Percentiles rank a stretch among this genome's conserved stretches.
Conservation (phyloP, 2,113 vertebrate species). For the Esox niger region DNA sequence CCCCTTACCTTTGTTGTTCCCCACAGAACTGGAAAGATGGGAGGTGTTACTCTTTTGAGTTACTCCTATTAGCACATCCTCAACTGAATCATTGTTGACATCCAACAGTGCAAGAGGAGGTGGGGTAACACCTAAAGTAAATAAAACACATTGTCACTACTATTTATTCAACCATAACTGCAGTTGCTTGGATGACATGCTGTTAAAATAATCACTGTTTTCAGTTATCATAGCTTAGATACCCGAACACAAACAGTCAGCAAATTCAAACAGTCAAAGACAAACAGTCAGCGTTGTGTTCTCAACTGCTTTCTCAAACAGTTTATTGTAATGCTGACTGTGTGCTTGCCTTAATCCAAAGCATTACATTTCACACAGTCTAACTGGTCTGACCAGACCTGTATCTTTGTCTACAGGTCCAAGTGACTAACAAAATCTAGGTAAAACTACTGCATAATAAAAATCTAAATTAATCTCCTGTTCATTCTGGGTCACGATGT, state of each 20-base stretch:
- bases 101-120: conserved; percentile 74
- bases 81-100: conserved; percentile 65
- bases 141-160: background rate
- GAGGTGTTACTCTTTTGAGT: conserved; percentile 64
- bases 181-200: background rate
- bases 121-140: conserved; percentile 55
- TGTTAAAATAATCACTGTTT: background rate
- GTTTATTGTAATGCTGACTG: too few relatives aligned
- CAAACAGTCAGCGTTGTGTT: too few relatives aligned
- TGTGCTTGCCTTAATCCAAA: too few relatives aligned
- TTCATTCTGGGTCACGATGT: too few relatives aligned
- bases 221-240: background rate
- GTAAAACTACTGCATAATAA: too few relatives aligned
- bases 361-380: too few relatives aligned
- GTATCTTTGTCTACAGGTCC: too few relatives aligned
- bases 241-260: background rate
- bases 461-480: too few relatives aligned
- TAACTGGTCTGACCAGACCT: too few relatives aligned
- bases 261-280: background rate
- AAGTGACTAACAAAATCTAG: too few relatives aligned
- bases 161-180: background rate
- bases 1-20: conserved; percentile 54
- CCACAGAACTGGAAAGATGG: conserved; percentile 37
- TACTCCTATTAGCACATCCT: conserved; percentile 69
- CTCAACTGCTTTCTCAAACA: too few relatives aligned